Evolutionary conservation across 1,140 invertebrate species (phyloP), one percentile per base, ranked within the genome.

Genomic region (Charaxes varanes): DNA sequence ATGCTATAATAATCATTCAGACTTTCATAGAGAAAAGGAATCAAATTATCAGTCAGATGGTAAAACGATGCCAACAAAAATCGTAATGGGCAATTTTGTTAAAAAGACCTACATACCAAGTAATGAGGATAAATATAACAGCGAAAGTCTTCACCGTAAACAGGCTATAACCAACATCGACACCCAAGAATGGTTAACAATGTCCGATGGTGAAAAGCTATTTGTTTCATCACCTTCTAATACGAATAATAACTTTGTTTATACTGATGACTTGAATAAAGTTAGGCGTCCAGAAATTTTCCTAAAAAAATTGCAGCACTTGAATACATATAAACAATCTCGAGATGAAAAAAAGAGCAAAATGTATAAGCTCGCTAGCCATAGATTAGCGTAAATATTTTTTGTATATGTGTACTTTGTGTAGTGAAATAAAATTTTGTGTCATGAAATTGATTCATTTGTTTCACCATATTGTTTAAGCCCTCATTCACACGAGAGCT

Each of bases 351-450:
- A 63, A 62, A 66, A 66, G 36, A 35, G 41, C 40, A 80, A 80
- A 62, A 78, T 73, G 69, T 69, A 65, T 50, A 71, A 68, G 60
- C 49, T 78, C 13, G 66, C 69, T 36, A 58, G 73, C 32, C 76
- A 77, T 43, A 57, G 57, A 46, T 17, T 77, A 7, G 7, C 19
- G 27, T 18, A 23, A 17, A 19, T n/a, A 18, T 33, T 28, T 38
- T 18, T n/a, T 33, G 4, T 30, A n/a, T 6, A 22, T 23, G 21
- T n/a, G n/a, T n/a, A n/a, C n/a, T n/a, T n/a, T 23, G 2, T 3
- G 4, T n/a, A 23, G 10, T 23, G 21, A 23, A 23, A 23, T n/a
- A n/a, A n/a, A n/a, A n/a, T n/a, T n/a, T n/a, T n/a, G n/a, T n/a
- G n/a, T n/a, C n/a, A n/a, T n/a, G n/a, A n/a, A n/a, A n/a, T n/a